Base-by-base conservation (phyloP, 2,797 vertebrate genomes). In the Avahi laniger region DNA sequence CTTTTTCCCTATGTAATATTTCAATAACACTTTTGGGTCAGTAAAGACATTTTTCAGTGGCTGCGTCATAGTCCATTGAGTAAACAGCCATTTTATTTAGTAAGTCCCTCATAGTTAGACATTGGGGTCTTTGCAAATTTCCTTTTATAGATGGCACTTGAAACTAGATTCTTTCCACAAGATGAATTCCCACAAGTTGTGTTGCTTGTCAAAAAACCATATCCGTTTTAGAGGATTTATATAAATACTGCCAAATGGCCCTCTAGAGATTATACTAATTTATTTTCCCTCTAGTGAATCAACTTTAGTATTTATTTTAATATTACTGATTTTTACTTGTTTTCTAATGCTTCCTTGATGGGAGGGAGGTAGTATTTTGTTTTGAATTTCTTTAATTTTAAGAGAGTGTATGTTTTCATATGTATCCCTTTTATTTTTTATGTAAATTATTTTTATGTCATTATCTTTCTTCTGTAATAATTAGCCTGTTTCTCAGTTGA, bases 351-450 rank as follows among this genome's bases (percentile, higher is more conserved):
- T 73, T 93, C 20, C 76, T 92, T 91, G 75, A 72, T 86, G 52
- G 38, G 52, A 17, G 11, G 41, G 43, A 48, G 54, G 57, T 72
- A 15, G 57, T 70, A 79, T 78, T 91, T 92, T 79, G 61, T 91
- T 79, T 88, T 52, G 20, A 89, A 85, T 89, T 91, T 92, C 28
- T 93, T 78, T 91, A 65, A 61, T 91, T 94, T 14, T 73, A 65
- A 30, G 52, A 22, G 48, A 30, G 91, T 57, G n/a, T 48, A 14
- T 3, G 5, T 57, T 90, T 96, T 81, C 33, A 13, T 22, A 26
- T 84, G 76, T 63, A 43, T 15, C 14, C 4, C 54, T 73, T 93
- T 61, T 43, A n/a, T 91, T 73, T 92, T 24, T 79, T 75, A 6
- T 38, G 6, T 84, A 81, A 80, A 92, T 92, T 73, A 70, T 59